Evolutionary conservation across 2,888 invertebrate genomes (phyloP), one percentile per base, ranked within the genome.

Genomic region (Strigamia crassipes): DNA sequence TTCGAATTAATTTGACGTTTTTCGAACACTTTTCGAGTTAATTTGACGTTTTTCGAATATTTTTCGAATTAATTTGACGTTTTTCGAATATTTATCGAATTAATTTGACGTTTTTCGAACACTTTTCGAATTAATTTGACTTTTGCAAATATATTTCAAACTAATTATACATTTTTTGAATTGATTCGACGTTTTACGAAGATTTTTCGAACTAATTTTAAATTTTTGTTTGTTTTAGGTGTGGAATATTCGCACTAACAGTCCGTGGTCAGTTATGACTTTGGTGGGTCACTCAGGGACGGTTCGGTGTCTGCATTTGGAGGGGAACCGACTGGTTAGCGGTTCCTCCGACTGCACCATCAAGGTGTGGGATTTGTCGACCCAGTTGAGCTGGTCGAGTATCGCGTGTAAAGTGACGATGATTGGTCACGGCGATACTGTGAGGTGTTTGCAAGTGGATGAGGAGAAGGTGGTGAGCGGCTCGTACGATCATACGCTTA

Each of bases 401-500:
- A 89, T 90, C 80, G 89, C 89, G 1, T 90, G 90, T 85, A 89
- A 88, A 83, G 89, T 89, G 41, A 90, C 90, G n/a, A 89, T 90
- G 89, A 86, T 88, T 31, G 90, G 90, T 3, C 90, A 90, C 84
- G 85, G 86, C 9, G 88, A 89, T 83, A 88, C 89, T 46, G 90
- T 90, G 34, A 85, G 90, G 10, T 90, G 90, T 86, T 85, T 90
- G 23, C 89, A 90, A 87, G 87, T 87, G 21, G 88, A 88, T 84
- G 87, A 87, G 82, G 86, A 87, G 46, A 87, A 87, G 83, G 88
- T 90, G 56, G 87, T 90, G 77, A 89, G 89, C 86, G 90, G 89
- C 31, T 90, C 89, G 5, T 90, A 90, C 84, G 90, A 90, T 85
- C 86, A 86, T 81, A 88, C 88, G 6, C 85, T 90, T 41, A 89